Evolutionary conservation across 2,113 vertebrate species (phyloP).

Genomic region (human (Homo sapiens)): GRCh38 chr3:161791001-161791500

Average conservation of each 20-base stretch:
- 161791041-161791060: neutral
- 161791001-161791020: neutral
- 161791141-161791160: neutral
- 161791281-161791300: too few species aligned
- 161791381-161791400: too few species aligned
- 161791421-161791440: neutral
- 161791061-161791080: neutral
- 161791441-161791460: neutral
- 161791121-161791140: neutral
- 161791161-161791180: neutral
- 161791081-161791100: neutral
- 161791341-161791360: too few species aligned
- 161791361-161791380: too few species aligned
- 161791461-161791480: neutral
- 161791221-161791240: neutral
- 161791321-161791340: too few species aligned
- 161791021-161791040: neutral
- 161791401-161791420: too few species aligned
- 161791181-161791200: neutral
- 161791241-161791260: neutral
- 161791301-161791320: too few species aligned
- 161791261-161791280: too few species aligned
- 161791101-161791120: neutral
- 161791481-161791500: neutral
- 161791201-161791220: neutral